Evolutionary conservation across 2,113 vertebrate genomes (phyloP), one percentile per base, ranked within the genome.

Genomic region (Ceyx cyanopectus): DNA sequence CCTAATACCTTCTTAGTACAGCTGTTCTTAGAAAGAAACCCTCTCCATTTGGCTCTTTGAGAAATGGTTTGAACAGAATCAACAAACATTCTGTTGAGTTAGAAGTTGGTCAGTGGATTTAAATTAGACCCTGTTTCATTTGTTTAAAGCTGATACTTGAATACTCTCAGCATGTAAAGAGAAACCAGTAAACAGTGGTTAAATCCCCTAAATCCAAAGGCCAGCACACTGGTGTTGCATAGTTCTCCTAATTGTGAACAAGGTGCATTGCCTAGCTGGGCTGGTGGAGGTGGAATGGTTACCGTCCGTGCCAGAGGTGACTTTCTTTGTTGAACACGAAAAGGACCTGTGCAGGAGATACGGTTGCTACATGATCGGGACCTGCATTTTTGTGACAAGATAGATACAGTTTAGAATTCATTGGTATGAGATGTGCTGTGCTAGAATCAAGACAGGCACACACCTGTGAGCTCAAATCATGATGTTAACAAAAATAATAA

Each of bases 161-260:
- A 57, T 10, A 53, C 51, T 45, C 19, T 78, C 20, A 68, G 10
- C 1, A 0, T 7, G 10, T 23, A 9, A 27, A n/a, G 8, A 14
- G 23, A 82, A 65, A 46, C 32, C 27, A 65, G 19, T 16, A 7
- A 54, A 27, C 4, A 32, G 9, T 41, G 11, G 5, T 46, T 69
- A 60, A 56, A 34, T 51, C 12, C 16, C 30, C 3, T 20, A 17
- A 79, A 53, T 15, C 1, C 1, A 27, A 18, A 41, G 14, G 8
- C 2, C 0, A 3, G 17, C 16, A 34, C 6, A 7, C 0, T 17
- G 9, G 5, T 48, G 30, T 15, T 45, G 3, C 1, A 0, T n/a
- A 37, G 16, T 7, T 65, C 7, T 40, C 37, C 27, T 30, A 2
- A 0, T 5, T 32, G 10, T 32, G 21, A 46, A 3, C 16, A 41